Base-by-base conservation (phyloP, 2,113 vertebrate species). In the Odobenus rosmarus region DNA sequence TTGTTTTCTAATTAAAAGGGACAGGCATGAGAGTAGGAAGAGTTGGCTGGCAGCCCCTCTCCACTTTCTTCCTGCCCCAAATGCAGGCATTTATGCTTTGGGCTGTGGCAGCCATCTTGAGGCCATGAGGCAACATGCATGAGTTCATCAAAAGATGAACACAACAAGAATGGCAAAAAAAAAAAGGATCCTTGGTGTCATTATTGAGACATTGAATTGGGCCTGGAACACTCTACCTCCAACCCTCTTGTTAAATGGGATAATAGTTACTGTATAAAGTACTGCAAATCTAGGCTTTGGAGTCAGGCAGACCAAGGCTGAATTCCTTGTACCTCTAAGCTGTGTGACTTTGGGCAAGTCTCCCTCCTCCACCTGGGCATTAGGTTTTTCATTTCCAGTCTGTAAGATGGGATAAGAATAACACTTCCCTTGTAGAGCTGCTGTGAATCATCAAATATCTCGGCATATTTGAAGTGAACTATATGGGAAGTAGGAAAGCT, bases 401-500 rank as follows among this genome's bases (percentile, higher is more conserved):
- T 93, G 36, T 86, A 28, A 46, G 88, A 80, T 61, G 16, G 81
- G 46, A 53, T 23, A 19, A 55, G 61, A 28, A 51, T 19, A 33
- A 51, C 12, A 53, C 49, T 19, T 79, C 49, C 49, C 53, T 64
- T 33, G 36, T 71, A 33, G 36, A 49, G 28, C 46, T 36, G 46
- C 31, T 57, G 79, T 7, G 14, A 97, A 62, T 90, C 28, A 95
- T 81, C 92, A 96, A 94, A 90, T 69, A 93, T 88, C 64, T n/a
- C 61, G 55, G 49, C 64, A 51, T 62, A 96, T 62, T 23, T 90
- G 36, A 93, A 82, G 53, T 90, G 62, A 96, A 76, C 96, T 90
- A 81, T 13, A 79, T 13, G 90, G 51, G 92, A 98, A 95, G 49
- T 67, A 96, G 49, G 85, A 89, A 95, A 92, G 61, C 69, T 94